Conservation (phyloP, 2,113 vertebrate species). For the Chrysochloris asiatica region DNA sequence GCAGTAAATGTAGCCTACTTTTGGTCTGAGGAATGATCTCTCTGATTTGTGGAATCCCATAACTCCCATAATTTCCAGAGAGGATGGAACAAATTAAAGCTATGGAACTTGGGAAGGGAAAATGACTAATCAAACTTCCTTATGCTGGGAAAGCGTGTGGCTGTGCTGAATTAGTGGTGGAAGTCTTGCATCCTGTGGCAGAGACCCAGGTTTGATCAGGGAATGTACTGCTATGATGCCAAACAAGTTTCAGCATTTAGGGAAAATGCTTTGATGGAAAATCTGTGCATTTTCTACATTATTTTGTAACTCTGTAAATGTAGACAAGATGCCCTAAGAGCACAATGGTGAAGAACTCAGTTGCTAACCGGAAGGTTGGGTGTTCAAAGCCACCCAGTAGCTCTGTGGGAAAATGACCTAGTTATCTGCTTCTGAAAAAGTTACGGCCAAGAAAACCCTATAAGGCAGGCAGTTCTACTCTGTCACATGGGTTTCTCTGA, state of each 20-base stretch:
- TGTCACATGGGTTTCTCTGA: not conserved
- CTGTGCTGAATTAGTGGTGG: not conserved
- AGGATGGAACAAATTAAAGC: not conserved
- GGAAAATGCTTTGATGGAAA: not conserved
- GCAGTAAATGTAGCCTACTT: not conserved
- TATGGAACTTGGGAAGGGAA: not conserved
- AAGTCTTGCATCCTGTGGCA: not conserved
- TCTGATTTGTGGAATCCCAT: not conserved
- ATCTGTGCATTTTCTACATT: rapidly evolving
- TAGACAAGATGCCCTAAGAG: not conserved
- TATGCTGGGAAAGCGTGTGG: not conserved
- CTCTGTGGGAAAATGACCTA: not conserved
- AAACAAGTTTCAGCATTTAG: not conserved
- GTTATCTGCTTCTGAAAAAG: not conserved
- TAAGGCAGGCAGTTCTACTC: not conserved
- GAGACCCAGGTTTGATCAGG: not conserved
- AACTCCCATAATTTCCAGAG: not conserved
- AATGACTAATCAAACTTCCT: not conserved
- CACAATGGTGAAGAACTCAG: not conserved
- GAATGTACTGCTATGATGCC: not conserved
- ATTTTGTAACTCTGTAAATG: not conserved
- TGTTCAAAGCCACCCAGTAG: not conserved
- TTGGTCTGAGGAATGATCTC: not conserved
- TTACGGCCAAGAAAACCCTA: not conserved
- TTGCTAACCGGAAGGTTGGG: not conserved